Evolutionary conservation across 2,888 invertebrate genomes (phyloP).

Genomic region (Hanleya hanleyi): DNA sequence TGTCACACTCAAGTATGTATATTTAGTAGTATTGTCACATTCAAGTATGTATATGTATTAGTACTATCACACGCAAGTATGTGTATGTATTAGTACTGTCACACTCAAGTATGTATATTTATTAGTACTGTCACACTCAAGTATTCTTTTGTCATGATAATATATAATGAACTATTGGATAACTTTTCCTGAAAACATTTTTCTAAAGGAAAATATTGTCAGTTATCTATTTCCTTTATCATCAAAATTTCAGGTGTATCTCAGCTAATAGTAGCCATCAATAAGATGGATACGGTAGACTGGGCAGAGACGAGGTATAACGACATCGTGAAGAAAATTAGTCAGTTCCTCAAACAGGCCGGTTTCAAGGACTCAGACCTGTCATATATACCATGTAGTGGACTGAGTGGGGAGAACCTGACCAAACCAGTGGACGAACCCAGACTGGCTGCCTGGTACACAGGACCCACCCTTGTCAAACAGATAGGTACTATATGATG

Average conservation of each 20-base stretch:
- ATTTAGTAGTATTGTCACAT: no score
- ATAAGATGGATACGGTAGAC: constrained; percentile 96
- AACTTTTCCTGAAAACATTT: no score
- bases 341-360: constrained; percentile 85
- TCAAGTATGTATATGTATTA: no score
- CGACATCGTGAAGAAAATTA: constrained; percentile 89
- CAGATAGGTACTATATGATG: constrained; percentile 88
- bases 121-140: no score
- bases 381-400: constrained; percentile 94
- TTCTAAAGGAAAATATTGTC: no score
- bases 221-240: no score
- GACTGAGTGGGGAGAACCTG: constrained; percentile 96
- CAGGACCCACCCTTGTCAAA: constrained; percentile 87
- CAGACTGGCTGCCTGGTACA: constrained; percentile 83
- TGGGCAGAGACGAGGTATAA: constrained; percentile 94
- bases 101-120: no score
- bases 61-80: no score
- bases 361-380: constrained; percentile 92
- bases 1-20: no score
- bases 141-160: no score
- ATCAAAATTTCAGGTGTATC: constrained; percentile 93
- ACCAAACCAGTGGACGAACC: constrained; percentile 79
- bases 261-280: constrained; percentile 95
- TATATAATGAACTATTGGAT: no score
- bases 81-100: no score